phyloP scores from a whole-genome alignment of 2,888 invertebrate species.

The Euproctis similis region DNA sequence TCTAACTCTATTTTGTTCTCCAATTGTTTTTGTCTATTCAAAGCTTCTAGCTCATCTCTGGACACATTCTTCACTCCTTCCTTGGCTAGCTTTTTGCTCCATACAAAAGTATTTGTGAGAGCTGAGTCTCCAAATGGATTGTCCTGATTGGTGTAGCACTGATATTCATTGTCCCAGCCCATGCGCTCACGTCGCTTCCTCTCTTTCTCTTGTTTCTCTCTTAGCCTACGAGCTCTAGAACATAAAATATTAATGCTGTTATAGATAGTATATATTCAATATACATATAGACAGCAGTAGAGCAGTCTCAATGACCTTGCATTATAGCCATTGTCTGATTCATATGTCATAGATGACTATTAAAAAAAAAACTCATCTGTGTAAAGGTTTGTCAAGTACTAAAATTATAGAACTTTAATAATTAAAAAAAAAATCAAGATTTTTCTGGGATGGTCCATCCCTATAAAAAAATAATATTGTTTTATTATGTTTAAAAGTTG shows the following conservation, averaged over 20 bases:
- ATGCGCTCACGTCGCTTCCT: slow-evolving; percentile 90
- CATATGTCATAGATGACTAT: no score
- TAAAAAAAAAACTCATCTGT: no score
- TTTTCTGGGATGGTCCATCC: no score
- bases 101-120: slow-evolving; percentile 95
- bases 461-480: no score
- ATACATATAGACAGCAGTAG: no score
- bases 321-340: no score
- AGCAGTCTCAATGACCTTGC: no score
- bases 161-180: slow-evolving; percentile 98
- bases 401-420: no score
- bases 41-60: slow-evolving; percentile 85
- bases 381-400: no score
- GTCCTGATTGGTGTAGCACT: slow-evolving; percentile 97
- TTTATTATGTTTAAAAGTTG: no score
- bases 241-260: not conserved
- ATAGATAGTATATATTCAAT: not conserved
- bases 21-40: slow-evolving; percentile 90
- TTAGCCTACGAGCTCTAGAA: slow-evolving; percentile 80
- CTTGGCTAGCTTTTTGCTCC: slow-evolving; percentile 96
- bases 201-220: slow-evolving; percentile 95
- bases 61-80: slow-evolving; percentile 89
- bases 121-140: slow-evolving; percentile 99
- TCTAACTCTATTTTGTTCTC: slow-evolving; percentile 95
- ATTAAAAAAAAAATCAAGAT: no score